Evolutionary conservation across 2,888 invertebrate genomes (phyloP).

Genomic region (Drosophila tanythrix): DNA sequence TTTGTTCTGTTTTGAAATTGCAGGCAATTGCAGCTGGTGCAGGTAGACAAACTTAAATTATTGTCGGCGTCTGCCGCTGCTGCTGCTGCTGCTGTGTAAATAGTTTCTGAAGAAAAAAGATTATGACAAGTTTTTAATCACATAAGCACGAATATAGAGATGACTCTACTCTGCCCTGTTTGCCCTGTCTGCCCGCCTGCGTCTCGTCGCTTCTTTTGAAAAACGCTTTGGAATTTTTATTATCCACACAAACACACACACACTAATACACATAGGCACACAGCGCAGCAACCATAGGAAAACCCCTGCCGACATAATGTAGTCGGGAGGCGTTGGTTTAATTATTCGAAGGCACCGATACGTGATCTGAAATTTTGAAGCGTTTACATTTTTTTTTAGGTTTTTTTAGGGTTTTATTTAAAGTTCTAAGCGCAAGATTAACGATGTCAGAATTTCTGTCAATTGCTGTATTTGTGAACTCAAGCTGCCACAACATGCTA

Average conservation of each 20-base stretch:
- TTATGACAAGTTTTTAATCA: conserved; percentile 79
- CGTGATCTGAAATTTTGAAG: conserved; percentile 66
- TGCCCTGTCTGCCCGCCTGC: neutral
- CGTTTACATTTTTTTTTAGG: conserved; percentile 31
- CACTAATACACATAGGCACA: conserved; percentile 2
- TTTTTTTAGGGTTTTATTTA: conserved; percentile 39
- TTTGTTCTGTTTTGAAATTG: conserved; percentile 54
- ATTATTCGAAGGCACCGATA: conserved; percentile 56
- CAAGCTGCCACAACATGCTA: conserved; percentile 22
- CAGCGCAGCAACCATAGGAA: neutral
- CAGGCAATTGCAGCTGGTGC: conserved; percentile 28
- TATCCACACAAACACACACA: conserved; percentile 42
- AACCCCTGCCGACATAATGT: conserved; percentile 6
- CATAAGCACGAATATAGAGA: conserved; percentile 33
- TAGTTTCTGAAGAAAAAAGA: conserved; percentile 75
- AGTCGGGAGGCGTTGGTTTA: conserved; percentile 53
- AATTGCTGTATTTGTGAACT: conserved; percentile 38
- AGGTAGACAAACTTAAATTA: conserved; percentile 53
- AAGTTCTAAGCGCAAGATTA: conserved; percentile 63
- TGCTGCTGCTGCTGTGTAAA: conserved; percentile 54
- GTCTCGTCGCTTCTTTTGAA: conserved; percentile 54
- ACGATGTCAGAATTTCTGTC: conserved; percentile 62
- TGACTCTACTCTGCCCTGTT: conserved; percentile 6
- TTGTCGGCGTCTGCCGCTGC: conserved; percentile 19
- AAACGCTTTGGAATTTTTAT: conserved; percentile 78